Evolutionary conservation across 1,140 invertebrate species (phyloP).

Genomic region (Argopecten irradians): DNA sequence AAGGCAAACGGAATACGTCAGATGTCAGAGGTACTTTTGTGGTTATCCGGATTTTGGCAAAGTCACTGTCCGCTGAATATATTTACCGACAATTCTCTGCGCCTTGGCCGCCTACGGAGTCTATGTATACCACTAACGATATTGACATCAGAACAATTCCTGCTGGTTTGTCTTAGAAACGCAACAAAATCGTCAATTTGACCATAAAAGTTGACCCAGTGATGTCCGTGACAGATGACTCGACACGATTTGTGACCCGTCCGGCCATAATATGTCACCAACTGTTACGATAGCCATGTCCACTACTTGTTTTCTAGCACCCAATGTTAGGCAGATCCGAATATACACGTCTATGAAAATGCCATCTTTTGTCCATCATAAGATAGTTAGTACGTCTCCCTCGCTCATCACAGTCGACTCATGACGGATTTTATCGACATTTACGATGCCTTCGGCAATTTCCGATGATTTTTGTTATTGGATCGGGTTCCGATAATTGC

Average conservation of each 20-base stretch:
- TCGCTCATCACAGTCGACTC: neutral
- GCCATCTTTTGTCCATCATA: neutral
- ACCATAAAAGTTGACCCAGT: neutral
- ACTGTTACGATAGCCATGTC: neutral
- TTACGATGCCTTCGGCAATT: neutral
- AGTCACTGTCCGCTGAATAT: neutral
- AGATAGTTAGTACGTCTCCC: neutral
- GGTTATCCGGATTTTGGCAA: neutral
- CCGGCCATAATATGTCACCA: slow-evolving; percentile 1
- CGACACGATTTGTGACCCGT: neutral
- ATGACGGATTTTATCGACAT: neutral
- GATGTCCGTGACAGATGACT: neutral
- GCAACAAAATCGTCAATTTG: neutral
- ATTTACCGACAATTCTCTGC: neutral
- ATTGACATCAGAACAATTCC: neutral
- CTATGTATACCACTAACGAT: neutral
- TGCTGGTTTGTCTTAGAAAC: neutral
- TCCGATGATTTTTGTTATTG: neutral
- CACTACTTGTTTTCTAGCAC: neutral
- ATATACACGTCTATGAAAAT: slow-evolving; percentile 9
- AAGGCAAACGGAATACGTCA: neutral
- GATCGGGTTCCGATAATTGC: neutral
- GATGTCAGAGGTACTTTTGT: neutral
- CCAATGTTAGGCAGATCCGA: neutral
- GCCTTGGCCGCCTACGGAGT: neutral